Evolutionary conservation across 1,140 invertebrate species (phyloP).

Genomic region (Anastatus disparis): DNA sequence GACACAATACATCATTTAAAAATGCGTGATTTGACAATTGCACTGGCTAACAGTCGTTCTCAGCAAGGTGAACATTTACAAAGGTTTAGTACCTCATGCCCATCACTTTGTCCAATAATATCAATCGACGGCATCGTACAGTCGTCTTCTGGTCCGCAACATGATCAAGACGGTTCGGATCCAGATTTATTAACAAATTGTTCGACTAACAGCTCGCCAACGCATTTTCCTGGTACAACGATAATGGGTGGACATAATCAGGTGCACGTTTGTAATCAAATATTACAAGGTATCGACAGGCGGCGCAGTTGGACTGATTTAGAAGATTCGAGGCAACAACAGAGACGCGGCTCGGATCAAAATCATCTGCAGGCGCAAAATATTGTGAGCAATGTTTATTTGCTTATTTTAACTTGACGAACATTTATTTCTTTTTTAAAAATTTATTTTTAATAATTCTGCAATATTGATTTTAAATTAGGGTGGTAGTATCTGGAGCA

Average conservation of each 20-base stretch:
- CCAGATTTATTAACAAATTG: slow-evolving; percentile 64
- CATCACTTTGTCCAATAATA: slow-evolving; percentile 69
- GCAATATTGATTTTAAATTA: no score
- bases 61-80: slow-evolving; percentile 51
- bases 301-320: slow-evolving; percentile 85
- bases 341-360: slow-evolving; percentile 58
- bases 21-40: slow-evolving; percentile 75
- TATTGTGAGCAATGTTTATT: slow-evolving; percentile 53
- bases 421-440: neutral
- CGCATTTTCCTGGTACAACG: slow-evolving; percentile 53
- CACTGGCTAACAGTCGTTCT: slow-evolving; percentile 55
- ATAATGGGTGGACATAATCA: slow-evolving; percentile 23
- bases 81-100: slow-evolving; percentile 80
- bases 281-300: slow-evolving; percentile 64
- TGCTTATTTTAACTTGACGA: neutral
- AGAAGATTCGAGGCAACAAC: slow-evolving; percentile 68
- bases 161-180: slow-evolving; percentile 58
- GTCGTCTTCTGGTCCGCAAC: slow-evolving; percentile 21
- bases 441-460: no score
- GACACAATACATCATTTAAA: slow-evolving; percentile 79
- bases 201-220: slow-evolving; percentile 67
- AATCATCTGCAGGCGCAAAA: slow-evolving; percentile 64
- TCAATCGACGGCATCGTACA: slow-evolving; percentile 38
- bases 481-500: no score
- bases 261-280: slow-evolving; percentile 54